Conservation (phyloP, 2,113 vertebrate species). For the Alouatta palliata region DNA sequence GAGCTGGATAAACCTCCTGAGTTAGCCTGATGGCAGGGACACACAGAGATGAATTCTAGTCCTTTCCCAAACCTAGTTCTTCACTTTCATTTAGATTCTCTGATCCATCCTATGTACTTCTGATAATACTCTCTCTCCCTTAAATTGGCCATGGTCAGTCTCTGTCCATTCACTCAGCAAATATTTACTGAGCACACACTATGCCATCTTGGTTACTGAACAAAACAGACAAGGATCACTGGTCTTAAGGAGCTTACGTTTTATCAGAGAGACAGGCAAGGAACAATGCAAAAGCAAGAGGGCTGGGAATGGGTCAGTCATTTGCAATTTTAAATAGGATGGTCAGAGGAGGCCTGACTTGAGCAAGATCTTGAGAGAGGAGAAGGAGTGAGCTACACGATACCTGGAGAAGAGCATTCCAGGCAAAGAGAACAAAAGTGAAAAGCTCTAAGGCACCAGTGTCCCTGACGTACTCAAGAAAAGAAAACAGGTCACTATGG, state of each 20-base stretch:
- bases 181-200: background rate
- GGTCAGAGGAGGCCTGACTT: background rate
- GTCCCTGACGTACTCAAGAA: background rate
- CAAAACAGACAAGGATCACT: background rate
- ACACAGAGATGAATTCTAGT: background rate
- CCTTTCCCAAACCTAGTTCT: background rate
- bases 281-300: background rate
- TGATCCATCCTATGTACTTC: background rate
- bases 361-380: background rate
- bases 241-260: background rate
- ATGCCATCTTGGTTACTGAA: background rate
- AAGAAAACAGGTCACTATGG: background rate
- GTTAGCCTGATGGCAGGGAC: background rate
- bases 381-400: background rate
- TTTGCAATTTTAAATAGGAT: background rate
- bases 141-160: background rate
- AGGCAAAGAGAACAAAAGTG: background rate
- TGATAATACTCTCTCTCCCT: background rate
- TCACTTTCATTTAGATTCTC: background rate
- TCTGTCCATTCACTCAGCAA: background rate
- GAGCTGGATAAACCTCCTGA: background rate
- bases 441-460: background rate
- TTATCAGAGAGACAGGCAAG: background rate
- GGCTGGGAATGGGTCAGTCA: too few relatives aligned
- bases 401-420: background rate